Evolutionary conservation across 2,888 invertebrate species (phyloP).

Genomic region (Gymnocheta viridis): DNA sequence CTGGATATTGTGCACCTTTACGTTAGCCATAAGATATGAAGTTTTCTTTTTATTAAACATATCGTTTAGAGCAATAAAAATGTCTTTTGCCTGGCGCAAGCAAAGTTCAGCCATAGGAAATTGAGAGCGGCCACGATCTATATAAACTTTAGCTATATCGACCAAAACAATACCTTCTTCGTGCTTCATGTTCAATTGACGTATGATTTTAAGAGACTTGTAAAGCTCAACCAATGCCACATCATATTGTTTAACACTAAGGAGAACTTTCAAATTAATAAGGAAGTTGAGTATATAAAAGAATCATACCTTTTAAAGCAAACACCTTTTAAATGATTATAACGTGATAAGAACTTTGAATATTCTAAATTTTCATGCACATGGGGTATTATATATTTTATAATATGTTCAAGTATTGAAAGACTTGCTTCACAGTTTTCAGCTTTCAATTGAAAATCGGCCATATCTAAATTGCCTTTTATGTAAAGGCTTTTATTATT

Average conservation of each 20-base stretch:
- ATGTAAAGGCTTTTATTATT: slow-evolving; percentile 74
- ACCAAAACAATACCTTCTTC: slow-evolving; percentile 74
- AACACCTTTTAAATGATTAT: slow-evolving; percentile 37
- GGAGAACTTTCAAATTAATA: not conserved
- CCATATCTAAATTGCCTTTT: slow-evolving; percentile 73
- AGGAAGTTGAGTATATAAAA: not conserved
- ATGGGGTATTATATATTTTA: slow-evolving; percentile 68
- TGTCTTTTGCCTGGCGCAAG: slow-evolving; percentile 74
- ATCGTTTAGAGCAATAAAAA: slow-evolving; percentile 74
- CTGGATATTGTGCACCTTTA: slow-evolving; percentile 76
- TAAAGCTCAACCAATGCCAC: slow-evolving; percentile 72
- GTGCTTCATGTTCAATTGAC: slow-evolving; percentile 65
- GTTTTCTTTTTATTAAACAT: slow-evolving; percentile 73
- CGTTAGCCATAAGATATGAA: slow-evolving; percentile 76
- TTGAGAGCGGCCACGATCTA: slow-evolving; percentile 70
- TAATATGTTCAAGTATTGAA: slow-evolving; percentile 73
- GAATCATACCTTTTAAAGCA: slow-evolving; percentile 19
- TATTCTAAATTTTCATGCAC: slow-evolving; percentile 67
- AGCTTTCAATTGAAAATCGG: slow-evolving; percentile 73
- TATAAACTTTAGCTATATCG: slow-evolving; percentile 74
- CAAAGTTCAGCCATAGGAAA: slow-evolving; percentile 73
- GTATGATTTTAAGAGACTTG: slow-evolving; percentile 72
- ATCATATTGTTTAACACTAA: slow-evolving; percentile 70
- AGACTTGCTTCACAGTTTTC: slow-evolving; percentile 72
- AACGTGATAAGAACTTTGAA: slow-evolving; percentile 36